Conservation (phyloP, 2,888 invertebrate genomes). For the Parnassius glacialis region DNA sequence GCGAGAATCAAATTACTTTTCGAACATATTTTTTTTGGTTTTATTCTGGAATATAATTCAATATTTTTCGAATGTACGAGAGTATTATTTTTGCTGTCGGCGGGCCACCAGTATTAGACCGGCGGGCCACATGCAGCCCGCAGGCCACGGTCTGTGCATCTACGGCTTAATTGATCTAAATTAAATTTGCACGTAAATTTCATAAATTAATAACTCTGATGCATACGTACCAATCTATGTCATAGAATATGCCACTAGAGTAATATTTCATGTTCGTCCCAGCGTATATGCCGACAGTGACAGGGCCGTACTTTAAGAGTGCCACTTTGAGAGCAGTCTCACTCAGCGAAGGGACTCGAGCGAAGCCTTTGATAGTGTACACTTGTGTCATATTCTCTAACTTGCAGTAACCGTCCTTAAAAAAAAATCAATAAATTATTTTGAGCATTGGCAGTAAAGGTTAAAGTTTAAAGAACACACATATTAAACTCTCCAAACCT, state of each 20-base stretch:
- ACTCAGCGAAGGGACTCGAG: conserved; percentile 40
- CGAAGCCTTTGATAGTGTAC: conserved; percentile 44
- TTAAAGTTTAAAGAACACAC: too few species aligned
- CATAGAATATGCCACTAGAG: conserved; percentile 48
- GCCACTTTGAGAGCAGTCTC: conserved; percentile 46
- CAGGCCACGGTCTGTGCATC: too few species aligned
- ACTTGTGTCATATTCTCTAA: conserved; percentile 41
- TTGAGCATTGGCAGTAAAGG: too few species aligned
- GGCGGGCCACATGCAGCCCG: too few species aligned
- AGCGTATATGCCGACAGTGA: conserved; percentile 41
- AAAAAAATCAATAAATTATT: conserved; percentile 2
- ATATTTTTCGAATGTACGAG: too few species aligned
- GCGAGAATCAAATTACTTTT: too few species aligned
- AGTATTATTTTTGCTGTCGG: too few species aligned
- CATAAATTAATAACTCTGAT: neutral
- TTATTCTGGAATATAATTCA: too few species aligned
- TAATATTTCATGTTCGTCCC: conserved; percentile 36
- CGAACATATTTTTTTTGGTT: too few species aligned
- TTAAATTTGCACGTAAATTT: too few species aligned
- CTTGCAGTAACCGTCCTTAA: conserved; percentile 46
- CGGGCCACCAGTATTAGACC: too few species aligned
- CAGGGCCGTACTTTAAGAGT: conserved; percentile 49
- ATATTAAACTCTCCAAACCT: conserved; percentile 31
- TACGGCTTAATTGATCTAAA: too few species aligned
- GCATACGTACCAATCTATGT: conserved; percentile 44